Evolutionary conservation across 2,797 vertebrate genomes (phyloP), one percentile per base, ranked within the genome.

Genomic region (Gymnothorax javanicus): DNA sequence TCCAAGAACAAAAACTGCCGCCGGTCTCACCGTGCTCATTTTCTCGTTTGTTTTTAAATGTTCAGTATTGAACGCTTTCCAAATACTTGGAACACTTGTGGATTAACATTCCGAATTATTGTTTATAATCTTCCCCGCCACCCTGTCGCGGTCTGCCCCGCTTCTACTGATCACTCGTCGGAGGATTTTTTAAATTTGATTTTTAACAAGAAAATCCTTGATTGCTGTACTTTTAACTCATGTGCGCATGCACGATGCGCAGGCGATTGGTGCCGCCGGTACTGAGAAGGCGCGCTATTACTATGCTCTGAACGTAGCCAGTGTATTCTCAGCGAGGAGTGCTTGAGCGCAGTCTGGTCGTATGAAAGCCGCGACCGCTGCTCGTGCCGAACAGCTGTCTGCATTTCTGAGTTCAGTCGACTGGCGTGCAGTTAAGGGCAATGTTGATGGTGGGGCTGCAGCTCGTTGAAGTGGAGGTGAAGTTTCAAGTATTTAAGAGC

Each of bases 21-120:
- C 50, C 0, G 75, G 17, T 79, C 75, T 50, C 75, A 54, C 50
- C 52, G 75, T 8, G 75, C 50, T 17, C 23, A 50, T 43, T 52
- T 52, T 20, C 75, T 8, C 11, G 50, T 23, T 54, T 54, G 71
- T 79, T 79, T 79, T 60, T 79, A 52, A 79, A 79, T 79, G 54
- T 15, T 43, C 52, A 54, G 23, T 54, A 79, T 79, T 79, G 75
- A 79, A 20, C 50, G 75, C 43, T 23, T 79, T 79, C 75, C 75
- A 79, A 79, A 50, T 79, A 50, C 75, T 27, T 9, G 11, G 20
- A 79, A 54, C 17, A 54, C 75, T 50, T 52, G 43, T 50, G 75
- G 75, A 79, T 79, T 79, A 79, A 79, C 75, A 79, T 79, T 79
- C 75, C 43, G 12, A 52, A 79, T 79, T 79, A 77, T 77, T 77